Base-by-base conservation (phyloP, 2,113 vertebrate species). In the Gallinago paraguaiae region DNA sequence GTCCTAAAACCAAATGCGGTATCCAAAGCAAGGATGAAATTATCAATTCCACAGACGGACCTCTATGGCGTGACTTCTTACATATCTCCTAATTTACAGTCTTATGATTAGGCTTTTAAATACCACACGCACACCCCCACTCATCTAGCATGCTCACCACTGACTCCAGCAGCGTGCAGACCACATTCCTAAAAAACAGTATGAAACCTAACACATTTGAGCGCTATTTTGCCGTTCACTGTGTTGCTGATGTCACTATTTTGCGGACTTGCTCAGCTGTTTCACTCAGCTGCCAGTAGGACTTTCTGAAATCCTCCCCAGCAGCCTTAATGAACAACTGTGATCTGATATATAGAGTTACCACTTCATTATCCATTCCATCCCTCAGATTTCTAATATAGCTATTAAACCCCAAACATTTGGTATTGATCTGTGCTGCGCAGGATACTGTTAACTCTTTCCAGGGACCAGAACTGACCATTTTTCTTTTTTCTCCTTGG, bases 231-330 rank as follows among this genome's bases (percentile, higher is more conserved):
- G 27, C 25, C 81, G 43, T 35, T 74, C 45, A 23, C 54, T 76
- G 70, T 1, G 3, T n/a, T 85, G 75, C 87, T 82, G 50, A 93
- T 50, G 82, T 80, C 92, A 94, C 76, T 68, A 2, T 19, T 67
- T 30, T 53, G 61, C 76, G 74, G 69, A 92, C 83, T n/a, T 75
- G 82, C 88, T 92, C 88, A 92, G 86, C 85, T 96, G 92, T 78
- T 92, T 63, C 23, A 22, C 67, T 77, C 93, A 80, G 82, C 94
- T 93, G 71, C 61, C 8, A 0, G 41, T 25, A 63, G 50, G 10
- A 27, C 46, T 72, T 86, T 80, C 88, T 68, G 23, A 88, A 95
- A 85, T 81, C 48, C 64, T 78, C 68, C 68, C 71, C 35, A 61
- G 61, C 82, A 60, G 51, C 45, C 82, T 30, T 64, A 67, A 93